Base-by-base conservation (phyloP, 1,140 invertebrate species). In the Ladona fulva region DNA sequence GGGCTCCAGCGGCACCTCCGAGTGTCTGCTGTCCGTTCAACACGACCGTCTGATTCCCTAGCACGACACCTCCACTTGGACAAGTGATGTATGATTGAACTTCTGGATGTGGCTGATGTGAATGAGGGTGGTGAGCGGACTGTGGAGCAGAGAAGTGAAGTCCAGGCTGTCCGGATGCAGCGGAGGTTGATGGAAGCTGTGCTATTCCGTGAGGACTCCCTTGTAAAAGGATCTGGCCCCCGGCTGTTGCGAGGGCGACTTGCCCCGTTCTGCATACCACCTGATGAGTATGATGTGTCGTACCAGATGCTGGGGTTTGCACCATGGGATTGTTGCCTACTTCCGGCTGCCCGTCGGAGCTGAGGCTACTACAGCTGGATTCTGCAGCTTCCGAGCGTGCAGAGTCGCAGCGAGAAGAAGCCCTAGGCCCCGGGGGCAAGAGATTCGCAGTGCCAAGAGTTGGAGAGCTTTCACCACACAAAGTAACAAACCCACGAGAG, bases 361-460 rank as follows among this genome's bases (percentile, higher is more conserved):
- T 85, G n/a, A 85, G 82, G 81, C 85, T 86, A 79, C 85, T 85
- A 80, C 85, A 86, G 79, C 84, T 85, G 0, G 85, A 86, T 80
- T 86, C 85, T 16, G 85, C 85, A 77, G 85, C 81, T 80, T 86
- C 86, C 8, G 85, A 85, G 24, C 84, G 83, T 77, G 85, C 85
- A 74, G 86, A 85, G 82, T 86, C 85, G 83, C 85, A 86, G 22
- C 81, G 80, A 24, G 81, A 79, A 52, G 79, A 80, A 22, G 79
- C 78, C 44, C 80, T 52, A 6, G 78, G 77, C 25, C 74, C 73
- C 52, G 52, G 52, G n/a, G 52, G 52, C 14, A 66, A 16, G 52
- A 66, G 52, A 22, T 16, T 22, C 52, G 42, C 74, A 22, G 52
- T 74, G 24, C 14, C 44, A 44, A 10, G 52, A 42, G 22, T 78